Evolutionary conservation across 2,888 invertebrate genomes (phyloP), one percentile per base, ranked within the genome.

Genomic region (Microctonus aethiopoides): DNA sequence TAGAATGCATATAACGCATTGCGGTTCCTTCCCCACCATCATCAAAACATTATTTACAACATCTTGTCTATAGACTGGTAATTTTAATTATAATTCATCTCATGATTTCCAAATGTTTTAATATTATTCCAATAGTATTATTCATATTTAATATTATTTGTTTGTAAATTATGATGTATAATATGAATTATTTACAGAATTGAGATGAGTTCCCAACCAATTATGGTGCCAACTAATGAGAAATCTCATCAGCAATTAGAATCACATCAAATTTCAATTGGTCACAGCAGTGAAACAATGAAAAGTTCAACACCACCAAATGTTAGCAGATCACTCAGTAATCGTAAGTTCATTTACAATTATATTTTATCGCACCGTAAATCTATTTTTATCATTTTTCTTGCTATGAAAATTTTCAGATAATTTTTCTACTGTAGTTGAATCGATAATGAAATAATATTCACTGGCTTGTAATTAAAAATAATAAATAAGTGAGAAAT

Each of bases 161-260:
- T 22, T 16, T n/a, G 36, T 60, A 16, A 46, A n/a, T 52, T 41
- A 32, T 11, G 22, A 20, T 20, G 60, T 61, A 52, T 56, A 41
- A 22, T 54, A 7, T 26, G 13, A 26, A 24, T 65, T 22, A 10
- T 1, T 3, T 34, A 9, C 57, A 57, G 57, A 29, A 57, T 57
- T 10, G 66, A 39, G 26, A 86, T 86, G 86, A 85, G 82, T 74
- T 83, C 86, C 4, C 86, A 83, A 75, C 84, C 86, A n/a, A 86
- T 85, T 67, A 83, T 81, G 77, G 85, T 86, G 51, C 86, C 86
- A 13, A 82, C 82, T 51, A 83, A 83, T 46, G 81, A 81, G 13
- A 79, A 78, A 26, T 39, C 36, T 36, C 56, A 54, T 54, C 73
- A 77, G 11, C 79, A 79, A 56, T 71, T 80, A 4, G 84, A 85